Conservation (phyloP, 2,797 vertebrate species). For the Mormyrops boulengeri region DNA sequence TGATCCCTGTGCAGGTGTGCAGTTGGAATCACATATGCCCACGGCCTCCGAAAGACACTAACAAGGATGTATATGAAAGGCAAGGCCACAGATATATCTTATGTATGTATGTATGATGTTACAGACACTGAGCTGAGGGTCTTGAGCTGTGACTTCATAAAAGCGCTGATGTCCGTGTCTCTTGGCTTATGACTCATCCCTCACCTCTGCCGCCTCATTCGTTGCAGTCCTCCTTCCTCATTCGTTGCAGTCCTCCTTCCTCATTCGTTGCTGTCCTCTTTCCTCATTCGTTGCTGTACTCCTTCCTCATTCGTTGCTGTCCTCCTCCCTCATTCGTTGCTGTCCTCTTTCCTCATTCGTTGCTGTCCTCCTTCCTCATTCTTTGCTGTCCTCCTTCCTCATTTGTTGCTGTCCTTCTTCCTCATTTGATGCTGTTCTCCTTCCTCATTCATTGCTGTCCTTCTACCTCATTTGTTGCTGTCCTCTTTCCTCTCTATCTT, state of each 20-base stretch:
- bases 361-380: no score
- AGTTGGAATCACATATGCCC: neutral
- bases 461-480: no score
- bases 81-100: neutral
- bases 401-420: constrained; percentile 24
- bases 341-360: neutral
- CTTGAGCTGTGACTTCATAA: neutral
- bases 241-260: neutral
- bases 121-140: neutral
- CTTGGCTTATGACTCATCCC: neutral
- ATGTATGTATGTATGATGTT: neutral
- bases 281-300: neutral
- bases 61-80: neutral
- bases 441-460: no score
- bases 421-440: neutral
- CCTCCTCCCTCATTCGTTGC: neutral
- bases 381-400: no score
- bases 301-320: neutral
- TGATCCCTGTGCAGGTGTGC: neutral
- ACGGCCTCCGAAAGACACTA: neutral
- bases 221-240: constrained; percentile 19
- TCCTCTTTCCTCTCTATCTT: neutral
- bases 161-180: neutral
- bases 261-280: neutral
- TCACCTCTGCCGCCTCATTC: constrained; percentile 28